Conservation (phyloP, 2,797 vertebrate genomes). For the Naso thynnoides region DNA sequence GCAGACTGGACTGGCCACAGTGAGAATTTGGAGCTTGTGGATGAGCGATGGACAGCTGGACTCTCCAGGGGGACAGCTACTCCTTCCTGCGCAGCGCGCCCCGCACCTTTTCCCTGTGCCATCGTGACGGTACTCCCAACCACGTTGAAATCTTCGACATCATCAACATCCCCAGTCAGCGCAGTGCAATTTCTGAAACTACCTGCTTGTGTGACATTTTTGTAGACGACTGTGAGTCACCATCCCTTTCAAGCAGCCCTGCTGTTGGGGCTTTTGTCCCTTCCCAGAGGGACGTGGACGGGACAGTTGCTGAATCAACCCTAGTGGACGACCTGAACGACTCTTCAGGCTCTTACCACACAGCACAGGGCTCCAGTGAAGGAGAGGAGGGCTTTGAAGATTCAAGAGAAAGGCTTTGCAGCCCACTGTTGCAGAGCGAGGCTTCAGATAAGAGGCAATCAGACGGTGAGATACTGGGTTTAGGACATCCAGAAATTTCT, state of each 20-base stretch:
- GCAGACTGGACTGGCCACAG: slow-evolving; percentile 68
- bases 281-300: slow-evolving; percentile 64
- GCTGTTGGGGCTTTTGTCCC: slow-evolving; percentile 65
- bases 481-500: slow-evolving; percentile 36
- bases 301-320: slow-evolving; percentile 61
- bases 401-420: slow-evolving; percentile 69
- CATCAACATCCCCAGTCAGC: slow-evolving; percentile 79
- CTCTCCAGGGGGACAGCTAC: slow-evolving; percentile 85
- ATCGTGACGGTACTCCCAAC: slow-evolving; percentile 84
- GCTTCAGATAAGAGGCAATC: slow-evolving; percentile 44
- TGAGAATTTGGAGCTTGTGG: slow-evolving; percentile 74
- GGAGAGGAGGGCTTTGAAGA: slow-evolving; percentile 87
- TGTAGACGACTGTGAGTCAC: slow-evolving; percentile 82
- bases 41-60: slow-evolving; percentile 87
- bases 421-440: slow-evolving; percentile 50
- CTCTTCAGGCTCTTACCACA: slow-evolving; percentile 86
- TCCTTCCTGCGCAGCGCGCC: slow-evolving; percentile 82
- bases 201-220: slow-evolving; percentile 89
- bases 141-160: slow-evolving; percentile 88
- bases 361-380: slow-evolving; percentile 85
- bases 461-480: slow-evolving; percentile 40
- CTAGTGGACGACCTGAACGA: slow-evolving; percentile 81
- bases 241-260: slow-evolving; percentile 79
- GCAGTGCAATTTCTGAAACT: slow-evolving; percentile 84
- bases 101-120: slow-evolving; percentile 77